Base-by-base conservation (phyloP, 2,888 invertebrate genomes). In the Tenthredo mesomela region DNA sequence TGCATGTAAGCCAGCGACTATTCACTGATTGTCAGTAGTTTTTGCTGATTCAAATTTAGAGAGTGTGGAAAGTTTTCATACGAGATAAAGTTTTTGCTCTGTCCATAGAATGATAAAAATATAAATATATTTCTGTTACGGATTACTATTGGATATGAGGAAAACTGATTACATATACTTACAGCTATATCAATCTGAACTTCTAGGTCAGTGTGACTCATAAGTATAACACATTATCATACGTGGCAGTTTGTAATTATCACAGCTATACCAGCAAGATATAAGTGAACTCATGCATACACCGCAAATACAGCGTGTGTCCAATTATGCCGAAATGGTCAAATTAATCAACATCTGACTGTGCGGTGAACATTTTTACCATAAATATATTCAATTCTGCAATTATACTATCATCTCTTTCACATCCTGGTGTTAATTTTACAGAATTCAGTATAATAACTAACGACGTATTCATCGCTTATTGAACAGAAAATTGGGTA, bases 91-190 rank as follows among this genome's bases (percentile, higher is more conserved):
- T 54, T n/a, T 54, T n/a, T 50, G 5, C n/a, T 54, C 54, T 1
- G 54, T 54, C 54, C 18, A n/a, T n/a, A 6, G 54, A 54, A 7
- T 54, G 54, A 54, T 54, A n/a, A 54, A 54, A 54, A n/a, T 54
- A 54, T n/a, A 54, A 6, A 54, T 54, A 54, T 54, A 54, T n/a
- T n/a, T 54, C 54, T 54, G 54, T 54, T 7, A 54, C n/a, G 54
- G n/a, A n/a, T 54, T 54, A 54, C 54, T n/a, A n/a, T 54, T n/a
- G 54, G 54, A 54, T 54, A 54, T 54, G n/a, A 54, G n/a, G n/a
- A 54, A n/a, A 54, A 54, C n/a, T 54, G 54, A 54, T 54, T 54
- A 7, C 6, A 54, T n/a, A n/a, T 54, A 54, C 7, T n/a, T n/a
- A n/a, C 54, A 54, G 54, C 54, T 54, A 54, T 54, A 54, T 54